A percentile compares a stretch with the other conserved stretches of the same genome.
Evolutionary conservation across 2,113 vertebrate genomes (phyloP).

Genomic region (Anthoscopus minutus): DNA sequence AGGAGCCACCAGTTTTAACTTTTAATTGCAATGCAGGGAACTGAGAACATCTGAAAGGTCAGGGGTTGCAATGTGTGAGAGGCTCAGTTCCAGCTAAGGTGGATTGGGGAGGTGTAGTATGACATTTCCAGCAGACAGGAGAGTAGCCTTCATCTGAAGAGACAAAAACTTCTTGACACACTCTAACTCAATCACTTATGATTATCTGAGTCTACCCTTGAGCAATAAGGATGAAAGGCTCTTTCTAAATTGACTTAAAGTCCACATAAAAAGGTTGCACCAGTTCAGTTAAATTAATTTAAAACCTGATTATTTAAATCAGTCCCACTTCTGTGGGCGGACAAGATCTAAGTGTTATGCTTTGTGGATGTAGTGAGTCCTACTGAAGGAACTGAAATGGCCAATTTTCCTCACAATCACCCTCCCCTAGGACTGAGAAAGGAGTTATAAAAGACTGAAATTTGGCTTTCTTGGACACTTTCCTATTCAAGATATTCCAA

Average conservation of each 20-base stretch:
- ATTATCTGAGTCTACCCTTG: constrained; percentile 13
- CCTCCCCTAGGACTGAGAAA: not conserved
- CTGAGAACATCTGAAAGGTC: not conserved
- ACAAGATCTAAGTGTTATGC: constrained; percentile 9
- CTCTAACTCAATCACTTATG: constrained; percentile 13
- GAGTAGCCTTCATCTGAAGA: not conserved
- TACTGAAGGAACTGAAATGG: not conserved
- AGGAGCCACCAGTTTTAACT: not conserved
- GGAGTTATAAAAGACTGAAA: not conserved
- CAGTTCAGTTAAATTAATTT: constrained; percentile 31
- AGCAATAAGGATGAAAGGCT: constrained; percentile 16
- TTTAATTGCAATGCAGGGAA: not conserved
- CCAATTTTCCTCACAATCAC: not conserved
- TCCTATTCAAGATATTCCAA: not conserved
- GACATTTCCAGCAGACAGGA: not conserved
- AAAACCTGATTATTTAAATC: constrained; percentile 50
- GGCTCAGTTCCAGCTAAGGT: not conserved
- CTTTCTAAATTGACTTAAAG: constrained; percentile 22
- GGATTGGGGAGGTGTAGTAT: not conserved
- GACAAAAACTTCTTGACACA: not conserved
- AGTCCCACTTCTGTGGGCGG: not conserved
- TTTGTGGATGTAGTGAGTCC: not conserved
- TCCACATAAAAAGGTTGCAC: not conserved
- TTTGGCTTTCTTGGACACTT: not conserved
- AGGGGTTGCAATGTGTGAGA: not conserved